Evolutionary conservation across 2,797 vertebrate genomes (phyloP).

Genomic region (Clarias laeviceps): DNA sequence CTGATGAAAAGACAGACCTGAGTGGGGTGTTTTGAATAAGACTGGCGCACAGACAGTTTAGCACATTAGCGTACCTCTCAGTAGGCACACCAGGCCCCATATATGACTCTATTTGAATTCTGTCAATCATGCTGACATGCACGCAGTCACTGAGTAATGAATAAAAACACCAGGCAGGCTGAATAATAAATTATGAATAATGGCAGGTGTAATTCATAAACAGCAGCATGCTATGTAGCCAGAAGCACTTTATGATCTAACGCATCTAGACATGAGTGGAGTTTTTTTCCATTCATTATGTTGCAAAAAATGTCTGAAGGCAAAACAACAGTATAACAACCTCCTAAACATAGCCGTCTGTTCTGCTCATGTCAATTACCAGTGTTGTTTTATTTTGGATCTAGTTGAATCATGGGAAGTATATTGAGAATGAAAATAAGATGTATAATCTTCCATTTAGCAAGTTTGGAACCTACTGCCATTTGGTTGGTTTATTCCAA

Average conservation of each 20-base stretch:
- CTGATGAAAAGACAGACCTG: not conserved
- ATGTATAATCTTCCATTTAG: not conserved
- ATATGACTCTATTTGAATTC: conserved; percentile 17
- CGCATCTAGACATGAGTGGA: not conserved
- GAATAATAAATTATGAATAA: conserved; percentile 28
- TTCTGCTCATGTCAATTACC: not conserved
- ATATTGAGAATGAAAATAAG: not conserved
- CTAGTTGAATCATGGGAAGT: not conserved
- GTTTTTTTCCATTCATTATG: conserved; percentile 16
- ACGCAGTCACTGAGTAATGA: not conserved
- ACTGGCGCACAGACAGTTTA: conserved; percentile 15
- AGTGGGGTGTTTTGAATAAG: conserved; percentile 24
- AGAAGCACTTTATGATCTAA: conserved; percentile 19
- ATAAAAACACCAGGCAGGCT: conserved; percentile 26
- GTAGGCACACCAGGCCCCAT: conserved; percentile 7
- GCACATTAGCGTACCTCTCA: conserved; percentile 13
- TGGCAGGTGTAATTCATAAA: conserved; percentile 33
- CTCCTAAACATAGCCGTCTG: not conserved
- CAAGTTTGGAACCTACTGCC: not conserved
- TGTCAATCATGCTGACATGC: conserved; percentile 27
- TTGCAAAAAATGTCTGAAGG: conserved; percentile 25
- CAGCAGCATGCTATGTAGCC: not conserved
- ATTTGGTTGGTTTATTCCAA: not conserved
- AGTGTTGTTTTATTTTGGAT: not conserved
- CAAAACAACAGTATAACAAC: conserved; percentile 11